These are phyloP conservation scores for Temnothorax curvispinosus DNA, from an alignment of 1,140 invertebrate species.

Conservation along the genomic window DNA sequence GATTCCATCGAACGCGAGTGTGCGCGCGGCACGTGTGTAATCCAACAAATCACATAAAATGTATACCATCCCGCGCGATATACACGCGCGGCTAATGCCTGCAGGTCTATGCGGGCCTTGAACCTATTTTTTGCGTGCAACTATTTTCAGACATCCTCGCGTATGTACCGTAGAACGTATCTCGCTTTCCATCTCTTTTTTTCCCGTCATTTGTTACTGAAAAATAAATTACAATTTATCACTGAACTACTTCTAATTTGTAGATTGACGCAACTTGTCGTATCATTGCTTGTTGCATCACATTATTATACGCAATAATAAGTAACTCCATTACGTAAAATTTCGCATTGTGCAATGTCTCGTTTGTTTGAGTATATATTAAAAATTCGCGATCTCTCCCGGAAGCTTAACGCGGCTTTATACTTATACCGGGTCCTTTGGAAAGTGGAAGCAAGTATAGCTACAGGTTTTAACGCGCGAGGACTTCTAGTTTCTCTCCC, in stretches of 20 bases:
- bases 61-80: not conserved
- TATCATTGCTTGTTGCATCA: not conserved
- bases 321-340: not conserved
- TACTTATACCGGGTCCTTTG: not conserved
- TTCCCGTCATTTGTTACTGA: not conserved
- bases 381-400: conserved; percentile 19
- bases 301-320: not conserved
- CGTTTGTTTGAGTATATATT: not conserved
- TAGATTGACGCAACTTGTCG: not conserved
- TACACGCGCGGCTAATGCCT: conserved; percentile 1
- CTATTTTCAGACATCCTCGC: conserved; percentile 14
- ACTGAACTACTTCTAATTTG: not conserved
- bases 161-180: not conserved
- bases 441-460: conserved; percentile 5
- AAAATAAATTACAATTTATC: not conserved
- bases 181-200: not conserved
- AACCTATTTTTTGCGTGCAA: conserved; percentile 29
- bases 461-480: conserved; percentile 24
- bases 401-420: not conserved
- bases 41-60: conserved; percentile 24
- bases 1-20: not conserved
- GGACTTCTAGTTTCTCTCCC: conserved; percentile 18
- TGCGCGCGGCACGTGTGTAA: not conserved
- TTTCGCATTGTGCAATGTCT: not conserved
- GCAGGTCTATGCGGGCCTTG: not conserved